Evolutionary conservation across 1,140 invertebrate species (phyloP), one percentile per base, ranked within the genome.

Genomic region (Pogonognathellus flavescens): DNA sequence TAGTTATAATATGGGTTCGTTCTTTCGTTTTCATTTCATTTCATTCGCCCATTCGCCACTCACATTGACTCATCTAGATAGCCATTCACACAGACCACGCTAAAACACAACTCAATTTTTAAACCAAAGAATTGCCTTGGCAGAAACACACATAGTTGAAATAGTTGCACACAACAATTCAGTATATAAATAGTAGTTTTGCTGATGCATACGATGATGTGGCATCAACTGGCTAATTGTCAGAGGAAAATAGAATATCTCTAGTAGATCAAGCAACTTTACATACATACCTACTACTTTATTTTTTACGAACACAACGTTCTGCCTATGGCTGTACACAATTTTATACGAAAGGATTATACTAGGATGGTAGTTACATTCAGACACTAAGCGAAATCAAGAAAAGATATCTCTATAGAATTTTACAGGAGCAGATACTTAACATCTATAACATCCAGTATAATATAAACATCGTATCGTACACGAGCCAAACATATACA

Each of bases 1-100:
- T 76, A 76, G 70, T 31, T 31, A 49, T 49, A 49, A 76, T 76
- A 76, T 49, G 70, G 70, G 70, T 76, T 14, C 70, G 70, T 76
- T 76, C 70, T 76, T 76, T 76, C 70, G 7, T 76, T 76, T 76
- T 76, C 70, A 76, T 50, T 72, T 72, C 66, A 72, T 72, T 76
- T 76, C 70, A 76, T 76, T 76, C 41, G 31, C 41, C 70, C 70
- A 76, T 9, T 76, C 70, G 70, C 70, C 41, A 76, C 70, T n/a
- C 70, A 76, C 70, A 18, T 76, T 31, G 14, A 49, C 70, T 49
- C 70, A 9, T 50, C 70, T n/a, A 41, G 13, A 18, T 76, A 41
- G 31, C n/a, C 11, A 10, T 49, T 31, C 16, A 11, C 41, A 16
- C 25, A 70, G 14, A 31, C 22, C 66, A 70, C 14, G 14, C 25